Evolutionary conservation across 1,140 invertebrate genomes (phyloP).

Genomic region (Akabosia matsudoensis): DNA sequence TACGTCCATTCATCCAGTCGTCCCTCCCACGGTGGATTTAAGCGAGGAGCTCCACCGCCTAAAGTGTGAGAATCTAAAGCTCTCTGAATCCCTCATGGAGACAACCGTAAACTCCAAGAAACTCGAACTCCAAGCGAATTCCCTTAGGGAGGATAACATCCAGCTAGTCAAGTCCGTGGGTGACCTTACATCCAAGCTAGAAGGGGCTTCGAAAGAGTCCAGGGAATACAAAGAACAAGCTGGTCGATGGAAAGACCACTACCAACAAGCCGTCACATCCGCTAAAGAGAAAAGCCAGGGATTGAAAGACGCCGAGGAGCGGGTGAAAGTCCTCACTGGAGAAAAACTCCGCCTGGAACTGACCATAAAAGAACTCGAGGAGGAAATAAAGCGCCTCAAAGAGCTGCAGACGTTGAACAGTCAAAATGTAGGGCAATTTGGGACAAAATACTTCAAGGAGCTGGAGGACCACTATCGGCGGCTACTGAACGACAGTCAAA

Average conservation of each 20-base stretch:
- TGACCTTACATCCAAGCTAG: not conserved
- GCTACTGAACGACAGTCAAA: not conserved
- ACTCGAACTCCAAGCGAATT: not conserved
- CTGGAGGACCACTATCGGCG: slow-evolving; percentile 9
- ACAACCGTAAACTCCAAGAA: not conserved
- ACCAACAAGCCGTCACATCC: not conserved
- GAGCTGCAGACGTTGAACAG: not conserved
- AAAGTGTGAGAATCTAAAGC: not conserved
- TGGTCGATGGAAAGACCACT: not conserved
- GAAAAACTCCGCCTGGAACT: not conserved
- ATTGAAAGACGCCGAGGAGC: slow-evolving; percentile 1
- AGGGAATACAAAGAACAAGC: slow-evolving; percentile 2
- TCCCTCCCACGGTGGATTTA: not conserved
- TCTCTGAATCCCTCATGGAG: slow-evolving; percentile 9
- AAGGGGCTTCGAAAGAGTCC: not conserved
- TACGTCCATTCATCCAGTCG: not conserved
- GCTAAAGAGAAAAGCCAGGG: not conserved
- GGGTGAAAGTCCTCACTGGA: not conserved
- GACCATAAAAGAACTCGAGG: not conserved
- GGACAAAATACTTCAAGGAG: slow-evolving; percentile 11
- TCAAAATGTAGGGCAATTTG: not conserved
- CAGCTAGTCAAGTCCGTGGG: not conserved
- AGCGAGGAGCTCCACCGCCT: not conserved
- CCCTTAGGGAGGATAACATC: slow-evolving; percentile 17
- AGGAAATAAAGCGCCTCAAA: not conserved